Percentiles rank a stretch among this genome's conserved stretches.
phyloP scores from a whole-genome alignment of 2,113 vertebrate genomes.

The Syrmaticus mikado region DNA sequence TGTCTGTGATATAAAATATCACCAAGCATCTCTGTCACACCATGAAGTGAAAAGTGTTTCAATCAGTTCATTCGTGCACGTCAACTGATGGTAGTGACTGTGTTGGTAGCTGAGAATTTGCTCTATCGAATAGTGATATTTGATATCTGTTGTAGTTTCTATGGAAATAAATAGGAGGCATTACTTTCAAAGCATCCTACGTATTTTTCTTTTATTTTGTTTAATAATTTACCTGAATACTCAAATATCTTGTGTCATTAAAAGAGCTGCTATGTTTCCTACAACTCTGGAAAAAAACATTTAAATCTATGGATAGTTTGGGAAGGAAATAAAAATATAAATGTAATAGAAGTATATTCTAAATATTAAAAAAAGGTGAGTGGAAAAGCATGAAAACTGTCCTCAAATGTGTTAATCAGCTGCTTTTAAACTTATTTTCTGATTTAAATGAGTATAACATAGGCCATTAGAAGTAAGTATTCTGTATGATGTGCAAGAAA shows the following conservation, averaged over 20 bases:
- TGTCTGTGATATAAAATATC: neutral
- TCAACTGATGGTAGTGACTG: too few species aligned
- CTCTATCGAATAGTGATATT: too few species aligned
- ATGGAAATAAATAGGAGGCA: too few species aligned
- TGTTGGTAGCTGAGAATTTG: too few species aligned
- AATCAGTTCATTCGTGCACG: too few species aligned
- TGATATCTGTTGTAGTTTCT: too few species aligned
- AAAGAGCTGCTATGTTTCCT: neutral
- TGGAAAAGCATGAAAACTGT: neutral
- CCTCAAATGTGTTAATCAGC: neutral
- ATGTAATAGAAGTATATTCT: neutral
- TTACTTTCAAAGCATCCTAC: too few species aligned
- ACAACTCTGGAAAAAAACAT: neutral
- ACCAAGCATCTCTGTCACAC: too few species aligned
- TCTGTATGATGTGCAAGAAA: neutral
- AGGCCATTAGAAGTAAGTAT: neutral
- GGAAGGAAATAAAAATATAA: neutral
- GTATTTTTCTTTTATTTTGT: too few species aligned
- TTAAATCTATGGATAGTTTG: neutral
- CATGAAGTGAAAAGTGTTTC: too few species aligned
- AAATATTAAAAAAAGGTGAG: neutral
- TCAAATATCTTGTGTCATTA: too few species aligned
- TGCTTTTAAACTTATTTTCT: neutral
- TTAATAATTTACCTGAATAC: too few species aligned
- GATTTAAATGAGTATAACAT: neutral